phyloP scores from a whole-genome alignment of 2,113 vertebrate genomes.

The Atherinomorus stipes region DNA sequence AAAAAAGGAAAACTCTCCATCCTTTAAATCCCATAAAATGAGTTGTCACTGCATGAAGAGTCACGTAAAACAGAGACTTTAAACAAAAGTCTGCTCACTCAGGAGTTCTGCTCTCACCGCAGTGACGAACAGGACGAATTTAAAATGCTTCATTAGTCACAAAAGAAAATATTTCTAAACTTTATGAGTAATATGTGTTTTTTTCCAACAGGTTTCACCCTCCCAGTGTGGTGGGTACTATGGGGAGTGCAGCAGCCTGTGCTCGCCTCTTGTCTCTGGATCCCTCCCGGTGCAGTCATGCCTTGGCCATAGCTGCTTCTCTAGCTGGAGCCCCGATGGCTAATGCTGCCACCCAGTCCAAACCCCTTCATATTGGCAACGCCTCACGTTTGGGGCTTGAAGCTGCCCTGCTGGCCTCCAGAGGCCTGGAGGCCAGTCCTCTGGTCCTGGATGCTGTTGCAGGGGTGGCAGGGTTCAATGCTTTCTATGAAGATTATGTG shows the following conservation, averaged over 20 bases:
- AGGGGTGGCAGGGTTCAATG: constrained; percentile 87
- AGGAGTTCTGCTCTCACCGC: not conserved
- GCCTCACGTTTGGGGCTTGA: constrained; percentile 88
- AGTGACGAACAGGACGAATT: not conserved
- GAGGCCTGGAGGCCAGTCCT: constrained; percentile 86
- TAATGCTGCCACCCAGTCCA: constrained; percentile 91
- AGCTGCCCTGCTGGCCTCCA: constrained; percentile 87
- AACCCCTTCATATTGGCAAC: constrained; percentile 89
- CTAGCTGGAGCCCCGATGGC: constrained; percentile 91
- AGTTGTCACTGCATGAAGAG: not conserved
- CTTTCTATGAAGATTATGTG: constrained; percentile 87
- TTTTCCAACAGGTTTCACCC: constrained; percentile 87
- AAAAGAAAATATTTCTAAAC: constrained; percentile 14
- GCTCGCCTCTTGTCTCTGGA: constrained; percentile 86
- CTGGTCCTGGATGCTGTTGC: constrained; percentile 84
- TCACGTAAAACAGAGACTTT: not conserved
- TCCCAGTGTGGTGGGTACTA: constrained; percentile 88
- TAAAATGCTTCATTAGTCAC: constrained; percentile 1
- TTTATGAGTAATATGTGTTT: constrained; percentile 21
- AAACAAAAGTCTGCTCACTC: constrained; percentile 12
- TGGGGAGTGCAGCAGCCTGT: constrained; percentile 89
- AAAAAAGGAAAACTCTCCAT: constrained; percentile 44
- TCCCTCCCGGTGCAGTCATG: constrained; percentile 80
- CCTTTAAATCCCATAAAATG: constrained; percentile 29
- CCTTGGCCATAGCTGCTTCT: constrained; percentile 88